These are phyloP conservation scores for Chondrilla cf. caribensis DNA, from an alignment of 37 sponge, comb jelly and placozoan species.

Conservation along the genomic window DNA sequence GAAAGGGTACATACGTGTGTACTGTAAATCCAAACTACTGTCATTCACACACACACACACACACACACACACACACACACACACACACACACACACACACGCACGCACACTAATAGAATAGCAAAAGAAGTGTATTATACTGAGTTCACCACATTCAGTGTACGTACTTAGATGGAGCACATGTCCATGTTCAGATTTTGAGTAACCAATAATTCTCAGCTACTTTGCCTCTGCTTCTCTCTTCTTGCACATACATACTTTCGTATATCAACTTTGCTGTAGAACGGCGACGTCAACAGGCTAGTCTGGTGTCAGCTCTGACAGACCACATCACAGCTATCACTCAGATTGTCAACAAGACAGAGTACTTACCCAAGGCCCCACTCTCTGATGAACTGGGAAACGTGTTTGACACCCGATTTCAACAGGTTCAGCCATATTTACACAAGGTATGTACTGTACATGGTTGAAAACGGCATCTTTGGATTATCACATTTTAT, in stretches of 20 bases:
- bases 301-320: conserved; percentile 29
- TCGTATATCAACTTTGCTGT: background rate
- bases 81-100: no score
- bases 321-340: conserved; percentile 43
- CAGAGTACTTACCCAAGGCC: conserved; percentile 82
- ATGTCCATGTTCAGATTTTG: no score
- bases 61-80: no score
- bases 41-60: no score
- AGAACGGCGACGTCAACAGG: conserved; percentile 53
- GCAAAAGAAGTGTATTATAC: no score
- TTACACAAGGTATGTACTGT: conserved; percentile 54
- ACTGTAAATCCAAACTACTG: no score
- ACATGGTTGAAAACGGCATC: background rate
- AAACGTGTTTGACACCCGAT: conserved; percentile 79
- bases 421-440: conserved; percentile 75
- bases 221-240: no score
- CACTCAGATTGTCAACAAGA: conserved; percentile 45
- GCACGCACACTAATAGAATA: no score
- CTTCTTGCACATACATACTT: background rate
- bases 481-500: background rate
- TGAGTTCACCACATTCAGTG: no score
- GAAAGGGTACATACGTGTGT: no score
- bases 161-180: no score
- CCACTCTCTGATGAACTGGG: conserved; percentile 68
- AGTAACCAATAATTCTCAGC: no score